Percentiles rank a stretch among this genome's conserved stretches.
These are phyloP conservation scores for Semotilus atromaculatus DNA, from an alignment of 2,797 vertebrate species.

Conservation along the genomic window DNA sequence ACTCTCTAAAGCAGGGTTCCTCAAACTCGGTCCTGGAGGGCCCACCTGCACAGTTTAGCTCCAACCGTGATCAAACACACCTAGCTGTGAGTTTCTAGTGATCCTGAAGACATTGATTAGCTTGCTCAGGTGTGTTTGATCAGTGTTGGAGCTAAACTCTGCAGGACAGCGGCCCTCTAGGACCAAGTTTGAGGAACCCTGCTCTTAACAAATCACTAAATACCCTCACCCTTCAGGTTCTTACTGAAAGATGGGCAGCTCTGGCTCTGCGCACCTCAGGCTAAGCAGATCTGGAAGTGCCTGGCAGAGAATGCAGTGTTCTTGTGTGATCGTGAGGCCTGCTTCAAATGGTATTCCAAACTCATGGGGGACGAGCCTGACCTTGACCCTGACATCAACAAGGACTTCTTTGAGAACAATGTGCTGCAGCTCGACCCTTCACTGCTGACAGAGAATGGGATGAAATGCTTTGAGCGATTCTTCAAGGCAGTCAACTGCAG, in stretches of 20 bases:
- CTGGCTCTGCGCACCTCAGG: conserved; percentile 98
- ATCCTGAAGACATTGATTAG: too few relatives aligned
- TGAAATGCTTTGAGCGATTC: conserved; percentile 99
- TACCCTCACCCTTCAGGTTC: conserved; percentile 82
- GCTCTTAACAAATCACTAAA: neutral
- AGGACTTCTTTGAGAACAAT: conserved; percentile 99
- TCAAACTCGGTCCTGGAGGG: too few relatives aligned
- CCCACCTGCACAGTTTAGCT: too few relatives aligned
- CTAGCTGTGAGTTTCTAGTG: too few relatives aligned
- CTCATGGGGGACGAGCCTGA: conserved; percentile 99
- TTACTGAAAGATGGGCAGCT: conserved; percentile 98
- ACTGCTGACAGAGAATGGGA: conserved; percentile 97
- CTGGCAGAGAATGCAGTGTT: conserved; percentile 99
- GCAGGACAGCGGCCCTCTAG: too few relatives aligned
- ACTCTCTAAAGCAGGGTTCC: neutral
- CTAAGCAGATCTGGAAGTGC: conserved; percentile 99
- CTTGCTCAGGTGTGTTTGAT: too few relatives aligned
- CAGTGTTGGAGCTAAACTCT: too few relatives aligned
- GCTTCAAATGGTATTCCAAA: conserved; percentile 99
- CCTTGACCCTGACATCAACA: conserved; percentile 99
- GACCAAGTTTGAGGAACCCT: too few relatives aligned
- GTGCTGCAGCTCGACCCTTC: conserved; percentile 98
- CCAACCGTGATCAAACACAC: too few relatives aligned
- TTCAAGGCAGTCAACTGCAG: conserved; percentile 99
- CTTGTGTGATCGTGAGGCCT: conserved; percentile 98